These are phyloP conservation scores for Drosophila birchii DNA, from an alignment of 2,888 invertebrate genomes.

Conservation along the genomic window DNA sequence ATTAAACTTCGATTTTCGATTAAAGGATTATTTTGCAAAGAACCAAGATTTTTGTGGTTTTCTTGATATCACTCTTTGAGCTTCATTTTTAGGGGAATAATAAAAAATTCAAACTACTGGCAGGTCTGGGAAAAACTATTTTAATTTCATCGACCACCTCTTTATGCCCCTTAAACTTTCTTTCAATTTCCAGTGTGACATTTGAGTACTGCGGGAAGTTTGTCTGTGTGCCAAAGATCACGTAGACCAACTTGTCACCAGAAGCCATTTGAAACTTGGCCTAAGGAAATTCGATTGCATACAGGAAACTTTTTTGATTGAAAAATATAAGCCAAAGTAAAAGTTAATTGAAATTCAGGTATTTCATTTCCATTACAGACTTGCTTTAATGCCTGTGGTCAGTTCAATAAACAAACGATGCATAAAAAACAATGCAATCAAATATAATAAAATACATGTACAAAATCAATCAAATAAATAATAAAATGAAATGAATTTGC, in stretches of 20 bases:
- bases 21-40: constrained; percentile 17
- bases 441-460: neutral
- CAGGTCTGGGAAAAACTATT: constrained; percentile 9
- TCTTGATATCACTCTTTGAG: constrained; percentile 9
- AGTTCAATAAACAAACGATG: neutral
- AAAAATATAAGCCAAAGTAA: neutral
- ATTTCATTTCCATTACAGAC: too few relatives aligned
- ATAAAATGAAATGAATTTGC: neutral
- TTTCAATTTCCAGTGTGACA: constrained; percentile 14
- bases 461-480: neutral
- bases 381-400: neutral
- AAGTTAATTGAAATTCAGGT: neutral
- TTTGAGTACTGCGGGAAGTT: neutral
- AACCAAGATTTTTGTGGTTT: constrained; percentile 4
- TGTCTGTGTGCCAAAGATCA: constrained; percentile 35
- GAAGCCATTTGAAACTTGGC: neutral
- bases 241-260: constrained; percentile 33
- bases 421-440: too few relatives aligned
- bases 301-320: neutral
- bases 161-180: constrained; percentile 19
- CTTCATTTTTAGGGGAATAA: neutral
- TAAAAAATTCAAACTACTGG: neutral
- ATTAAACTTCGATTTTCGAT: neutral
- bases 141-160: neutral
- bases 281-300: neutral